Percentiles rank a stretch among this genome's conserved stretches.
Evolutionary conservation across 2,113 vertebrate species (phyloP).

Genomic region (Perca schrenkii): DNA sequence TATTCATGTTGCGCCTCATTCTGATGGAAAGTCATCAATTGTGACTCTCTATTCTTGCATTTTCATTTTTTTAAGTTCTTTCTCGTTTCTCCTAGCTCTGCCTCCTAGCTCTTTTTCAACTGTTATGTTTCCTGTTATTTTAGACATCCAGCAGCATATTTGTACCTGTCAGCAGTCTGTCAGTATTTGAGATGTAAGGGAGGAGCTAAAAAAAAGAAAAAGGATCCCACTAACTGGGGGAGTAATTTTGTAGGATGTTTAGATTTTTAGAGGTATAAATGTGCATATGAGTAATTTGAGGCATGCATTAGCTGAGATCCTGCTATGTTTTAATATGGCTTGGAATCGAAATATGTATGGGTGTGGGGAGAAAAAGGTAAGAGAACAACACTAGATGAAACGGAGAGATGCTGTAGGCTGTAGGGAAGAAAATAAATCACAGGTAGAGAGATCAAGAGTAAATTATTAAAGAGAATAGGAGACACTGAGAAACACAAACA

Average conservation of each 20-base stretch:
- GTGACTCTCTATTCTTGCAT: constrained; percentile 1
- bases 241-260: constrained; percentile 9
- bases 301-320: constrained; percentile 6
- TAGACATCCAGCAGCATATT: constrained; percentile 41
- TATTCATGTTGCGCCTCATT: constrained; percentile 9
- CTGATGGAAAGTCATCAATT: not conserved
- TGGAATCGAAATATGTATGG: constrained; percentile 37
- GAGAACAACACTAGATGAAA: constrained; percentile 50
- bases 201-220: constrained; percentile 19
- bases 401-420: constrained; percentile 24
- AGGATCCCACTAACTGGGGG: not conserved
- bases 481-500: constrained; percentile 57
- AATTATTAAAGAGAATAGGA: constrained; percentile 45
- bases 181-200: constrained; percentile 39
- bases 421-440: constrained; percentile 48
- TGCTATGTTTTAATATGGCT: not conserved
- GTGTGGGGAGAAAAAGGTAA: not conserved
- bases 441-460: constrained; percentile 62
- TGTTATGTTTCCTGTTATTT: constrained; percentile 61
- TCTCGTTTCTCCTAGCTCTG: constrained; percentile 31
- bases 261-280: constrained; percentile 13
- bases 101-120: constrained; percentile 7
- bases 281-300: not conserved
- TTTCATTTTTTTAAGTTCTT: not conserved
- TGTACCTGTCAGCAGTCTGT: constrained; percentile 49